Evolutionary conservation across 2,113 vertebrate species (phyloP), one percentile per base, ranked within the genome.

Genomic region (Mandrillus leucophaeus): DNA sequence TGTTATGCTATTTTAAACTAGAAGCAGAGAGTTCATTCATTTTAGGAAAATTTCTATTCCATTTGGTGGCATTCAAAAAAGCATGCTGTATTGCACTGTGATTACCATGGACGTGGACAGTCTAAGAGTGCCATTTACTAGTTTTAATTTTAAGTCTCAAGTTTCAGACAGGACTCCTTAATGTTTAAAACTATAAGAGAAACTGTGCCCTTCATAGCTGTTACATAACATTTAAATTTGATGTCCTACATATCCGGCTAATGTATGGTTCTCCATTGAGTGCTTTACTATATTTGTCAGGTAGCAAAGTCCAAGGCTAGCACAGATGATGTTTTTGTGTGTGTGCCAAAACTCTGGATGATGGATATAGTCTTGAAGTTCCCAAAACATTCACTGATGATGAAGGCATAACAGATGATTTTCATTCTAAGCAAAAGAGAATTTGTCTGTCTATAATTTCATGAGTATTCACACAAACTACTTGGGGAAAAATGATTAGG

Each of bases 361-460:
- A 43, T 90, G 52, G 72, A 70, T 43, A 45, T 64, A 75, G 40
- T 83, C 38, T 59, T 89, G 35, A 75, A n/a, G 61, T 92, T 84
- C 32, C 38, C 30, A 83, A 95, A 75, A 91, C 45, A 88, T 45
- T 94, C 90, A 55, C 6, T 94, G 30, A 59, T 79, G 78, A 72
- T 88, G 55, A 85, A 80, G 55, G 43, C 4, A 64, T 64, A 95
- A 76, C 35, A 93, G 59, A 87, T 50, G 86, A 79, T 86, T 96
- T 94, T 66, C 45, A 84, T 96, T 57, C n/a, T 55, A 89, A 87
- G 43, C 35, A 87, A 96, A 96, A 94, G 11, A 93, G n/a, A 68
- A 95, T 59, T 83, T 5, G 27, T 93, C 48, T 95, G 48, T 66
- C 23, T 93, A 3, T 82, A 80, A 95, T 80, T 93, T 80, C 14